Conservation (phyloP, 2,797 vertebrate species). For the Rhyacichthys aspro region DNA sequence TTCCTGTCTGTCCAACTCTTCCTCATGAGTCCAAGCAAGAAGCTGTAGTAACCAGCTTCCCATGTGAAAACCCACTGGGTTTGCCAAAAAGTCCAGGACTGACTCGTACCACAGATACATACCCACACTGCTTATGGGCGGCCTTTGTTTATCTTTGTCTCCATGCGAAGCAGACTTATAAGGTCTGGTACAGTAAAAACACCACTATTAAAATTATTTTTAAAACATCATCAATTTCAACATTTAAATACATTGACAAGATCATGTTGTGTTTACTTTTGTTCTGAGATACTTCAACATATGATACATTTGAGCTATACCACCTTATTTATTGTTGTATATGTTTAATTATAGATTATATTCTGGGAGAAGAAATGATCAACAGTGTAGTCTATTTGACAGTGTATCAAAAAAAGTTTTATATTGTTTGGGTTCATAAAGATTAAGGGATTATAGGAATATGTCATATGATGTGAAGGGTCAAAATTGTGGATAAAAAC, state of each 20-base stretch:
- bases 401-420: too few relatives aligned
- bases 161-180: slow-evolving; percentile 6
- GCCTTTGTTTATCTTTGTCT: slow-evolving; percentile 6
- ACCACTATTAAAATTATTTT: too few relatives aligned
- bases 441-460: neutral
- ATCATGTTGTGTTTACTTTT: too few relatives aligned
- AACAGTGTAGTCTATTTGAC: too few relatives aligned
- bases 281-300: too few relatives aligned
- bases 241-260: too few relatives aligned
- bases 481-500: neutral
- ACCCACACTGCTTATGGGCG: slow-evolving; percentile 4
- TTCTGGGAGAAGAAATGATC: too few relatives aligned
- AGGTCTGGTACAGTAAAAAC: neutral
- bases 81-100: slow-evolving; percentile 41
- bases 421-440: too few relatives aligned
- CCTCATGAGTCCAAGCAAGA: slow-evolving; percentile 43
- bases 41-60: slow-evolving; percentile 51
- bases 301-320: too few relatives aligned
- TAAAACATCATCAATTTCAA: neutral
- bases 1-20: slow-evolving; percentile 62
- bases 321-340: too few relatives aligned
- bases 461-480: neutral
- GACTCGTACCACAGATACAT: slow-evolving; percentile 13
- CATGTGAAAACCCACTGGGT: slow-evolving; percentile 57
- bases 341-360: too few relatives aligned